Base-by-base conservation (phyloP, 2,113 vertebrate species). In the Tursiops truncatus region DNA sequence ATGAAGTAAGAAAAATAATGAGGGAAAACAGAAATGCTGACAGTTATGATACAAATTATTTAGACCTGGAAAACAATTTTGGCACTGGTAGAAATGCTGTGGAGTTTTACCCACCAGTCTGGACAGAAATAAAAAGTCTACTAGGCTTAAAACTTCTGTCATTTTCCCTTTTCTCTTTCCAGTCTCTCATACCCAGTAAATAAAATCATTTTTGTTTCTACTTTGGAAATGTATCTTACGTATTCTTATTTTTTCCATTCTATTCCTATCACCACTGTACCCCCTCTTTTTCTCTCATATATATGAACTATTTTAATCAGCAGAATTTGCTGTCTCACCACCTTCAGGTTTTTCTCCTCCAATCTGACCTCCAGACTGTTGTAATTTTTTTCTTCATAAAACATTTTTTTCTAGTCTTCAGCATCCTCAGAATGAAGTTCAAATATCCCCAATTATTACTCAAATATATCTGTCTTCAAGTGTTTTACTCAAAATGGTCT, bases 401-500 rank as follows among this genome's bases (percentile, higher is more conserved):
- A 89, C 5, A 1, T 63, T 82, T 90, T 90, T 93, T 38, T 26
- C n/a, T 38, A 90, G 44, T 84, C 53, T 89, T 95, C 33, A 81
- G 41, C 25, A 50, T 76, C 15, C 81, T 95, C 20, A 73, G 60
- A 89, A 82, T 77, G 86, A 95, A 89, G 38, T 77, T 87, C 31
- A 94, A 94, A 87, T 62, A 76, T 28, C 81, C 68, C 36, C 63
- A 96, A 12, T 28, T 65, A 65, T 31, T 96, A 28, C 26, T 94
- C 47, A 87, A 44, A 70, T 13, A 41, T 80, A 44, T 33, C 15
- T 71, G 20, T 14, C 18, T 38, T 25, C 56, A 62, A 70, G 5
- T 31, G 21, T 90, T 83, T 63, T 53, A 47, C 31, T 82, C 56
- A 63, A 17, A 17, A 17, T 15, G 8, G 63, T 38, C 31, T 82